Evolutionary conservation across 2,113 vertebrate genomes (phyloP).

Genomic region (Phoxinus phoxinus): DNA sequence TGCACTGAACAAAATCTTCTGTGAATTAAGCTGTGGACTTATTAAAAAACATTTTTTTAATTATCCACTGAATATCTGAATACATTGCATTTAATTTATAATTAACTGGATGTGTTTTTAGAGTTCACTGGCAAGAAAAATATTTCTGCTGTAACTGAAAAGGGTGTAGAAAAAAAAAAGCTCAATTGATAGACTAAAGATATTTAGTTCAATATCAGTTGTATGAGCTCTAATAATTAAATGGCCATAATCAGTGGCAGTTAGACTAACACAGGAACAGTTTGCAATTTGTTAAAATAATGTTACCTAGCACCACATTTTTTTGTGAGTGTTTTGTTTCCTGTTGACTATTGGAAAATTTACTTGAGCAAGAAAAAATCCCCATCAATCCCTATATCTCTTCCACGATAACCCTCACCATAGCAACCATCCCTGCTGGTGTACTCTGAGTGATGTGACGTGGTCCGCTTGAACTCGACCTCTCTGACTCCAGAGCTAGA

Average conservation of each 20-base stretch:
- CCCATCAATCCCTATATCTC: background rate
- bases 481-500: constrained; percentile 11
- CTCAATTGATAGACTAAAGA: background rate
- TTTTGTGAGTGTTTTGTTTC: background rate
- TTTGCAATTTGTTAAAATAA: background rate
- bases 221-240: background rate
- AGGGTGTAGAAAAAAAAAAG: too few relatives aligned
- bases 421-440: constrained; percentile 18
- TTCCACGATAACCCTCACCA: constrained; percentile 11
- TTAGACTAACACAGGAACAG: background rate
- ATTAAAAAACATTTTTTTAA: background rate
- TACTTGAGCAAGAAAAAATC: background rate
- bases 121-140: too few relatives aligned
- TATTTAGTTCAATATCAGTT: background rate
- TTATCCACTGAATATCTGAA: background rate
- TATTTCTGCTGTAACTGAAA: too few relatives aligned
- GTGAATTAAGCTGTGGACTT: background rate
- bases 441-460: constrained; percentile 12
- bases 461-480: constrained; percentile 15
- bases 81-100: background rate
- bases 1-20: background rate
- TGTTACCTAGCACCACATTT: background rate
- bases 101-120: background rate
- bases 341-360: background rate
- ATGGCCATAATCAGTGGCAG: background rate